These are phyloP conservation scores for Dicrostonyx torquatus DNA, from an alignment of 2,797 vertebrate genomes.

Conservation along the genomic window DNA sequence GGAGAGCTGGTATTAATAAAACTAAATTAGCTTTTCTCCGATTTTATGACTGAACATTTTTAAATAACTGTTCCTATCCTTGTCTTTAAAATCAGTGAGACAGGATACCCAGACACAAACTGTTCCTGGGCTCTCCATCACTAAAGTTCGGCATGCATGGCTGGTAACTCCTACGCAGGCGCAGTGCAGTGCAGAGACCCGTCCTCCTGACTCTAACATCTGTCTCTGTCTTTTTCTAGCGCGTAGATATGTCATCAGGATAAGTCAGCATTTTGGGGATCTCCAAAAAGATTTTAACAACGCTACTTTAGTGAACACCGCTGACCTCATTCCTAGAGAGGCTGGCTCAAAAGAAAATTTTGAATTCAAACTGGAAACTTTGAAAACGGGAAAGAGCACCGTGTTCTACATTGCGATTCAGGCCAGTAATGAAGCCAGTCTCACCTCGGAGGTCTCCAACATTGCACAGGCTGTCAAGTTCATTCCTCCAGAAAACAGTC, in stretches of 20 bases:
- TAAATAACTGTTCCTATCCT: not conserved
- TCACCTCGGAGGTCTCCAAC: conserved; percentile 84
- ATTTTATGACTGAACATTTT: not conserved
- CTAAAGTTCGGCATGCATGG: not conserved
- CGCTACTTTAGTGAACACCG: conserved; percentile 76
- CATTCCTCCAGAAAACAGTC: conserved; percentile 30
- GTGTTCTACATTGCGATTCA: conserved; percentile 83
- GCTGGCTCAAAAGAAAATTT: conserved; percentile 80
- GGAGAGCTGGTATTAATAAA: not conserved
- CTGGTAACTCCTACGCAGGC: not conserved
- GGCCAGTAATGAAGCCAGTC: conserved; percentile 61
- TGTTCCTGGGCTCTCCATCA: not conserved
- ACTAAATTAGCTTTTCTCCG: not conserved
- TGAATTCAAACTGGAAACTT: conserved; percentile 76
- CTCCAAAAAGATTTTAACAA: conserved; percentile 79
- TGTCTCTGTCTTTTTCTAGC: conserved; percentile 79
- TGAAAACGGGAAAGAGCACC: conserved; percentile 78
- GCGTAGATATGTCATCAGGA: conserved; percentile 83
- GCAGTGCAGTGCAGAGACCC: not conserved
- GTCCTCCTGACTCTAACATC: not conserved
- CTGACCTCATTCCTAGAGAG: conserved; percentile 76
- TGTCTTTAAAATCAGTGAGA: not conserved
- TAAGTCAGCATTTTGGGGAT: conserved; percentile 68
- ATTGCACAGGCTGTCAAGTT: conserved; percentile 80
- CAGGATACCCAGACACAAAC: not conserved